Evolutionary conservation across 2,888 invertebrate species (phyloP), one percentile per base, ranked within the genome.

Genomic region (Hemicrepidius hirtus): DNA sequence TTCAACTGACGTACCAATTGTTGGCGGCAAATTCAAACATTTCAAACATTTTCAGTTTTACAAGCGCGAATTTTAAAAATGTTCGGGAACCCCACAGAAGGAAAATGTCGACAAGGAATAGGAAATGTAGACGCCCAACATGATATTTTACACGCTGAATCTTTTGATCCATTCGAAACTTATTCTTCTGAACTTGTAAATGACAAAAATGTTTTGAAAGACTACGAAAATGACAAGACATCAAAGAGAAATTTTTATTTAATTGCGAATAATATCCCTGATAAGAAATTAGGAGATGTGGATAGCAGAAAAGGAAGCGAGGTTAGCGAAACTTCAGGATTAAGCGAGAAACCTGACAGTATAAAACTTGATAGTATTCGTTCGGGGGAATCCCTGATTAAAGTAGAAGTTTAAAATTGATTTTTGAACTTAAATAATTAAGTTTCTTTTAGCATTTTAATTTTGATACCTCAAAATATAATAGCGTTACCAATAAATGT

Each of bases 401-500:
- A 65, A 44, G 66, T 66, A n/a, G 5, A 24, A 24, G 5, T 24
- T 24, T 3, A 24, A 24, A 24, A 5, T 24, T 24, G 5, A 24
- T 24, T 24, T 24, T 2, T 24, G 5, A 24, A 24, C 24, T 24
- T 24, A 24, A 3, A 24, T 5, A 24, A 24, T 24, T 24, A 24
- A 2, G 3, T 5, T 3, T 24, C 5, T 66, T 64, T 50, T 59
- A 75, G 75, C 59, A 74, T 20, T 75, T 71, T 40, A 53, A 32
- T 18, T 76, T 76, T 32, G 74, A 75, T 53, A 62, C 68, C 9
- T 44, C 35, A 0, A 60, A 24, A 40, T 55, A 57, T 16, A 64
- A 64, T 18, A 37, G n/a, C 2, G 46, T 73, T 12, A 75, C 75
- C 41, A 50, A 68, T 13, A 76, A 76, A 46, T 75, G 75, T 37